phyloP scores from a whole-genome alignment of 2,797 vertebrate genomes.

The Ataeniobius toweri region DNA sequence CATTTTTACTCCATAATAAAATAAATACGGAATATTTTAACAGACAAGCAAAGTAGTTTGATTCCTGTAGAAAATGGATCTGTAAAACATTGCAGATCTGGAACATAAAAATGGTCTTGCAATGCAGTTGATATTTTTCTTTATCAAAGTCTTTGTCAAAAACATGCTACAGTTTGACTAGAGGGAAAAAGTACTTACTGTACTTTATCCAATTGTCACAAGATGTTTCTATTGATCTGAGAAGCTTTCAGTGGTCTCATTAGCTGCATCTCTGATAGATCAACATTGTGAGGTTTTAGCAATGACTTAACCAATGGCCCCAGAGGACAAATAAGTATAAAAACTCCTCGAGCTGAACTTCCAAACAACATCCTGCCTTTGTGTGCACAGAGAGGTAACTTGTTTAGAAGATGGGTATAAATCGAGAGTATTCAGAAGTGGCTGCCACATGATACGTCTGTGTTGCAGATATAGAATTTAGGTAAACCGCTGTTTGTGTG shows the following conservation, averaged over 20 bases:
- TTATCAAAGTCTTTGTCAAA: conserved; percentile 41
- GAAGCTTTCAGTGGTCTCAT: conserved; percentile 24
- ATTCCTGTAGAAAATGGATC: too few relatives aligned
- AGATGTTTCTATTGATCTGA: conserved; percentile 12
- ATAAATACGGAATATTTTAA: too few relatives aligned
- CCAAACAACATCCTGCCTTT: conserved; percentile 30
- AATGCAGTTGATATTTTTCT: conserved; percentile 67
- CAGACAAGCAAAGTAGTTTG: too few relatives aligned
- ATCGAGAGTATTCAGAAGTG: conserved; percentile 38
- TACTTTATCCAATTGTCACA: conserved; percentile 5
- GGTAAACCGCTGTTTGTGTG: conserved; percentile 25
- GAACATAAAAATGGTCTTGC: conserved; percentile 25
- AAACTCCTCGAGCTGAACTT: conserved; percentile 33
- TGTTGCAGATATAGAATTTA: conserved; percentile 50
- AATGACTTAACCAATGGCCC: conserved; percentile 33
- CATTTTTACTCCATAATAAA: too few relatives aligned
- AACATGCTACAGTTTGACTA: not conserved
- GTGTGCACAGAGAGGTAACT: conserved; percentile 34
- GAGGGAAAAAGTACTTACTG: not conserved
- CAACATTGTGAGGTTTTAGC: conserved; percentile 53
- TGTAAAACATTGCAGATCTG: too few relatives aligned
- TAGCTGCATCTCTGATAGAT: conserved; percentile 37
- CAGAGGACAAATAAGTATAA: conserved; percentile 56
- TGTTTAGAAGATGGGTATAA: conserved; percentile 37
- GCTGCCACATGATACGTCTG: conserved; percentile 44